Evolutionary conservation across 2,797 vertebrate genomes (phyloP).

Genomic region (Pangasius macronema): DNA sequence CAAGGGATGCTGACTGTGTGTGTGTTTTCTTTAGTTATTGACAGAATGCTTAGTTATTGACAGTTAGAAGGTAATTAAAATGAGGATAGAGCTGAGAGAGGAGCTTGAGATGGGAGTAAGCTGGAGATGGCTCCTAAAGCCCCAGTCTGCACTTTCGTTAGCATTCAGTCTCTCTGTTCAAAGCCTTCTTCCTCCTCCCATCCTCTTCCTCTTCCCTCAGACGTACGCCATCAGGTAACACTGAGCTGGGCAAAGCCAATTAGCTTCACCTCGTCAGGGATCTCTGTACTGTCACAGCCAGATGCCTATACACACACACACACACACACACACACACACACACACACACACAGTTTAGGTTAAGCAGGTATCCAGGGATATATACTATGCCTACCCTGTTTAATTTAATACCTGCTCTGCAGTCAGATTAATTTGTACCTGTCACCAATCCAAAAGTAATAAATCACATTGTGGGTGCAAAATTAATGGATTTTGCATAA

Average conservation of each 20-base stretch:
- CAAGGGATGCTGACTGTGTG: conserved; percentile 50
- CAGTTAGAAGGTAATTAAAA: conserved; percentile 43
- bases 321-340: conserved; percentile 51
- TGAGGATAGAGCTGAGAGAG: conserved; percentile 29
- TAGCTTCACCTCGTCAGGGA: conserved; percentile 95
- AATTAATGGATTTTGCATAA: not conserved
- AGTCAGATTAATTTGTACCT: not conserved
- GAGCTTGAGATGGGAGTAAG: conserved; percentile 45
- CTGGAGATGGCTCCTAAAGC: conserved; percentile 53
- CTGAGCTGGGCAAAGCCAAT: conserved; percentile 96
- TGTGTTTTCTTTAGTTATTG: conserved; percentile 3
- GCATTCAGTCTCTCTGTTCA: conserved; percentile 38
- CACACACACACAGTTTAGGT: conserved; percentile 16
- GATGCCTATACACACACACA: conserved; percentile 78
- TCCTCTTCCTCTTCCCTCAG: conserved; percentile 60
- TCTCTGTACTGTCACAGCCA: conserved; percentile 90
- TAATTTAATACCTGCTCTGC: not conserved
- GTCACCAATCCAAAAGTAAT: not conserved
- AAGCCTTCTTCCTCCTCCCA: conserved; percentile 53
- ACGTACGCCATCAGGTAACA: conserved; percentile 84
- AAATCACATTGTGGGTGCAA: not conserved
- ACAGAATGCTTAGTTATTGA: conserved; percentile 24
- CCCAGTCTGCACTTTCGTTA: conserved; percentile 64
- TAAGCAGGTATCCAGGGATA: not conserved
- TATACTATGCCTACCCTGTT: not conserved